Base-by-base conservation (phyloP, 2,888 invertebrate genomes). In the Crepidodera aurea region DNA sequence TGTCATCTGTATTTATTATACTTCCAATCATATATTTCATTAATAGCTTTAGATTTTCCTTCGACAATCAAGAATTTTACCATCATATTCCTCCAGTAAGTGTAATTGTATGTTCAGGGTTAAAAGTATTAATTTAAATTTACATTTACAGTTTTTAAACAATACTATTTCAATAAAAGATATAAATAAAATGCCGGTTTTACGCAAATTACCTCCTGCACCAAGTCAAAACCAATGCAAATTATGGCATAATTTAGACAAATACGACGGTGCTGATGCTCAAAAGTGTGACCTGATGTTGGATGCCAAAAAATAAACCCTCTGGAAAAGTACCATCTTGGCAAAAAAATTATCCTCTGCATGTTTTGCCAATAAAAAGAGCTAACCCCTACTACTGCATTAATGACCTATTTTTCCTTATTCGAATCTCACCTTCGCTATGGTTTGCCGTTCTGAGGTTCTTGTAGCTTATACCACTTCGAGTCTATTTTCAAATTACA, bases 261-360 rank as follows among this genome's bases (percentile, higher is more conserved):
- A 87, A 62, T 90, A 91, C 71, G 92, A 92, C 74, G 84, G 81
- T 4, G 73, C 82, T 51, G 82, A 78, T 3, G 75, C 87, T 72
- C 77, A 83, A 18, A 80, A 78, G 0, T 92, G 92, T 73, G 80
- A 81, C 90, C 2, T 92, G 92, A 71, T 91, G 91, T 71, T 92
- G 91, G 92, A 72, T 78, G 19, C 75, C 78, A 13, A 50, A 46
- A 64, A 12, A 67, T 66, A 73, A 55, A 58, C 25, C 13, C 67
- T 64, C 18, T 65, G 7, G 25, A n/a, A 5, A 12, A 15, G 72
- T 74, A 0, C 78, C 82, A n/a, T n/a, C n/a, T n/a, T n/a, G n/a
- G n/a, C n/a, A n/a, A n/a, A n/a, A n/a, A n/a, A n/a, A n/a, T n/a
- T n/a, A n/a, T n/a, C n/a, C n/a, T n/a, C n/a, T n/a, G n/a, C n/a